These are phyloP conservation scores for Simalia tracyae DNA, from an alignment of 2,797 vertebrate species.

Conservation along the genomic window DNA sequence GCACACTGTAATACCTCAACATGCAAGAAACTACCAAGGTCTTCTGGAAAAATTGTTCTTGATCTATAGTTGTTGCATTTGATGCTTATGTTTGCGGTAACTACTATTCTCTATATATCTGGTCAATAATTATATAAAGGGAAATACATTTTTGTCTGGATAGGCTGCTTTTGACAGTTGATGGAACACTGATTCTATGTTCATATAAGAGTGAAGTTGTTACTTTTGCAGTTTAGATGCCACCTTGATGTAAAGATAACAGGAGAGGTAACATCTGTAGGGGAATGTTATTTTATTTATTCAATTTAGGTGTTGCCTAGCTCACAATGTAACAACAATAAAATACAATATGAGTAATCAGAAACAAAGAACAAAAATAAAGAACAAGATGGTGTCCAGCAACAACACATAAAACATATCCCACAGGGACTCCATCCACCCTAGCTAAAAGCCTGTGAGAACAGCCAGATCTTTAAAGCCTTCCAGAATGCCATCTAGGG, in stretches of 20 bases:
- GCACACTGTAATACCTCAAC: not conserved
- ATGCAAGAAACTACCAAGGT: not conserved
- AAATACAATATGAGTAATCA: not conserved
- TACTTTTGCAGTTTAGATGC: not conserved
- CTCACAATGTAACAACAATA: not conserved
- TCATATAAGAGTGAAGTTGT: too few species aligned
- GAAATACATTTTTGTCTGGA: too few species aligned
- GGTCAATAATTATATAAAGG: not conserved
- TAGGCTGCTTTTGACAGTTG: too few species aligned
- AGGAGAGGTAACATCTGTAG: not conserved
- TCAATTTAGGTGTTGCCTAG: not conserved
- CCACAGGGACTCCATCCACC: not conserved
- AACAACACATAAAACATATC: not conserved
- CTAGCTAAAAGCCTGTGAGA: not conserved
- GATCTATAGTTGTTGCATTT: not conserved
- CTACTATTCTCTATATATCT: not conserved
- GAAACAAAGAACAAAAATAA: not conserved
- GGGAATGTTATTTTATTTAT: not conserved
- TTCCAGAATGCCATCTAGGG: not conserved
- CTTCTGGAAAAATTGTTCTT: not conserved
- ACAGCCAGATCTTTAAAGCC: not conserved
- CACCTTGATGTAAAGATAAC: not conserved
- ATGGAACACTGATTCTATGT: not conserved
- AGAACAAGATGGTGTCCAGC: not conserved
- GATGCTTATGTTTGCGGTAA: not conserved